These are phyloP conservation scores for Drosophila seclusa DNA, from an alignment of 2,888 invertebrate genomes.

Conservation along the genomic window DNA sequence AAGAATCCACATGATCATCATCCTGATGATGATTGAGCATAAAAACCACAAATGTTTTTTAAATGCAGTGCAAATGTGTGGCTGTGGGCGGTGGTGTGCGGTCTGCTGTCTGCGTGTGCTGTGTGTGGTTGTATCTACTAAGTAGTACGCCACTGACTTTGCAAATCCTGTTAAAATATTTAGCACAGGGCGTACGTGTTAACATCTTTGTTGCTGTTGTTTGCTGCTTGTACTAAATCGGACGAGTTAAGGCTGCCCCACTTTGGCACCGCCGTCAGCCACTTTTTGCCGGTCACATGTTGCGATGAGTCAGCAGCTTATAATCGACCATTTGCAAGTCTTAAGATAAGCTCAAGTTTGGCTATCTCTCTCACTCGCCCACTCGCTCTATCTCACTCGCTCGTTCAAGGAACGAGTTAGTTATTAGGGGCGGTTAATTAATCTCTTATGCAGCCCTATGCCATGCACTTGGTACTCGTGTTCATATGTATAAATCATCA, in stretches of 20 bases:
- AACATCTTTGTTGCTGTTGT: conserved; percentile 48
- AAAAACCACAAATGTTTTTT: conserved; percentile 82
- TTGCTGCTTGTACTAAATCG: conserved; percentile 35
- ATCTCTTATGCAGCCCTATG: conserved; percentile 27
- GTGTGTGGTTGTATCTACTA: conserved; percentile 35
- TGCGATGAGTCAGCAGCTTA: conserved; percentile 61
- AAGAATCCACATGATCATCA: conserved; percentile 38
- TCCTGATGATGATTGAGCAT: conserved; percentile 79
- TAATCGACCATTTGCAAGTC: conserved; percentile 47
- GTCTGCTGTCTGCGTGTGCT: neutral
- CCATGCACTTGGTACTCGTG: conserved; percentile 11
- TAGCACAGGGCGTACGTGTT: conserved; percentile 66
- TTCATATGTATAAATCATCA: conserved; percentile 35
- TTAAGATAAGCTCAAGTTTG: conserved; percentile 42
- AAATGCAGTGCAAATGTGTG: conserved; percentile 79
- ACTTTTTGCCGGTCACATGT: conserved; percentile 25
- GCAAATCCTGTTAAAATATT: conserved; percentile 68
- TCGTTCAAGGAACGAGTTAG: neutral
- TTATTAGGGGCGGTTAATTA: conserved; percentile 28
- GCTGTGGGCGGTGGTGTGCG: neutral
- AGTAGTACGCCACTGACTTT: conserved; percentile 40
- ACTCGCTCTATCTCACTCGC: neutral
- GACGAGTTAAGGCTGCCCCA: conserved; percentile 47
- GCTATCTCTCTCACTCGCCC: neutral
- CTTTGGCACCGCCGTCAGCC: neutral